Evolutionary conservation across 1,140 invertebrate species (phyloP), one percentile per base, ranked within the genome.

Genomic region (Gryon sp.): DNA sequence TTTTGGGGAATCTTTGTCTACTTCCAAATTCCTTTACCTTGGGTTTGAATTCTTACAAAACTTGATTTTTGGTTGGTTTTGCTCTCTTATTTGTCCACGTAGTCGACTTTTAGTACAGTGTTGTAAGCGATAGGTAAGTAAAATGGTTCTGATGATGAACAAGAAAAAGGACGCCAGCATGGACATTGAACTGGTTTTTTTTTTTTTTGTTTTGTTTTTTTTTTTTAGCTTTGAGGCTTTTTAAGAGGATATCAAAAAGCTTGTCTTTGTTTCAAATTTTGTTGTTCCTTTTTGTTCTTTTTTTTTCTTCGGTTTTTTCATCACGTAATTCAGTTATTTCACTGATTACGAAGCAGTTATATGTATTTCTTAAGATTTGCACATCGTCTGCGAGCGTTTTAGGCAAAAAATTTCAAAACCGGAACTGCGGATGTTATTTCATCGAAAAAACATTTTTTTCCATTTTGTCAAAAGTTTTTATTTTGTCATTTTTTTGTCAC

Each of bases 121-220:
- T 57, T 70, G 52, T 7, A 7, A 57, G 79, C 76, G 80, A 80
- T 83, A 83, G 82, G 82, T 83, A 83, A 80, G 36, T 68, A 40
- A 24, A 18, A 40, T 16, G n/a, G 9, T 6, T 8, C 6, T 9
- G 4, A 18, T n/a, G n/a, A n/a, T n/a, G n/a, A n/a, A n/a, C n/a
- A n/a, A n/a, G n/a, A n/a, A 65, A 52, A 55, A 76, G 45, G 59
- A 77, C 59, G 59, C 32, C 76, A 70, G 82, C 82, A 83, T 83
- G 82, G 65, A 77, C 65, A 66, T 68, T 81, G 75, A 68, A 18
- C n/a, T n/a, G n/a, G n/a, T n/a, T n/a, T n/a, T n/a, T n/a, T n/a
- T n/a, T n/a, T n/a, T n/a, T n/a, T n/a, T n/a, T n/a, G n/a, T n/a
- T n/a, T n/a, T n/a, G n/a, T n/a, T n/a, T n/a, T n/a, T n/a, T n/a